Evolutionary conservation across 2,113 vertebrate species (phyloP).

Genomic region (Platichthys stellatus): DNA sequence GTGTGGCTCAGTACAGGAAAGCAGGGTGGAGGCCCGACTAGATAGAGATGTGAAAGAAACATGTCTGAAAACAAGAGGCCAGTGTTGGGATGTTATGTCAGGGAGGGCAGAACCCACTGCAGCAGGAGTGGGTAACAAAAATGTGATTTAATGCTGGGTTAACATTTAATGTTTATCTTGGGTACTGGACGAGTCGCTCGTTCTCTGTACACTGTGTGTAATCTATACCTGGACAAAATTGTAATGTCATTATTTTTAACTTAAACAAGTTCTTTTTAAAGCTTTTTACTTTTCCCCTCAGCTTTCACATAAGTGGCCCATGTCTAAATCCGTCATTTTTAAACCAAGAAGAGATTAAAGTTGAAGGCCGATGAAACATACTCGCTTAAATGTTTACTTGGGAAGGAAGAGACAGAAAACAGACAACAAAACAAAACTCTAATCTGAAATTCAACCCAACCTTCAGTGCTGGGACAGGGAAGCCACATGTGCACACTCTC

Average conservation of each 20-base stretch:
- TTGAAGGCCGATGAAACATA: neutral
- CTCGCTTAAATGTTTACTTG: neutral
- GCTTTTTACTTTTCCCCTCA: neutral
- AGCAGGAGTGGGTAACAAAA: slow-evolving; percentile 1
- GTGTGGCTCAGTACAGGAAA: slow-evolving; percentile 31
- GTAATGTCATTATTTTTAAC: no score
- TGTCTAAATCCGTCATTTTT: neutral
- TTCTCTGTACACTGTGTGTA: neutral
- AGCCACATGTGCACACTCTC: slow-evolving; percentile 42
- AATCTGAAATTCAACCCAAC: slow-evolving; percentile 24
- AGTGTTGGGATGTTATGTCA: slow-evolving; percentile 48
- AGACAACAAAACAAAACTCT: neutral
- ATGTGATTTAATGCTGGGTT: neutral
- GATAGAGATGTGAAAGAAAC: slow-evolving; percentile 46
- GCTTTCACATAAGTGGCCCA: no score
- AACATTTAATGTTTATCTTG: slow-evolving; percentile 14
- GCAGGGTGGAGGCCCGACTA: slow-evolving; percentile 47
- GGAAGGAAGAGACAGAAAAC: neutral
- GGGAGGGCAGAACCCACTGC: slow-evolving; percentile 32
- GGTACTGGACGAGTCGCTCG: slow-evolving; percentile 21
- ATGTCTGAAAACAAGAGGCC: slow-evolving; percentile 62
- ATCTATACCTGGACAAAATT: neutral
- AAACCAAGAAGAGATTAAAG: neutral
- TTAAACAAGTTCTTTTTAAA: no score
- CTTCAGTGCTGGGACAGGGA: slow-evolving; percentile 14